phyloP scores from a whole-genome alignment of 2,797 vertebrate species.

The Malacoctenus gilli region DNA sequence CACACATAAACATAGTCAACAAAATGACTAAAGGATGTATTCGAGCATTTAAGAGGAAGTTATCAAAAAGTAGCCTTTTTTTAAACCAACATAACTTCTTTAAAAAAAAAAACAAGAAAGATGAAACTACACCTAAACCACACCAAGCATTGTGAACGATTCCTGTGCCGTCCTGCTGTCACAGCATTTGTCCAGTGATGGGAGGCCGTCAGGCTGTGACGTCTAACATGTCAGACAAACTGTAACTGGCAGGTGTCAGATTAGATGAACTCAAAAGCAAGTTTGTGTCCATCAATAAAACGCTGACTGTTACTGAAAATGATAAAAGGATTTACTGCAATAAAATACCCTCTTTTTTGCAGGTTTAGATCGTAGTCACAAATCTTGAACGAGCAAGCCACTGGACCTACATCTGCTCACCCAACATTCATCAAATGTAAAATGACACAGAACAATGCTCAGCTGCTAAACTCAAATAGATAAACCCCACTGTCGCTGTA shows the following conservation, averaged over 20 bases:
- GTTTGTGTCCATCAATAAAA: no score
- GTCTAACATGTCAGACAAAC: neutral
- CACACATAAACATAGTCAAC: no score
- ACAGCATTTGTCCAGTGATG: constrained; percentile 6
- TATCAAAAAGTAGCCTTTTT: no score
- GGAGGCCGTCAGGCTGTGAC: no score
- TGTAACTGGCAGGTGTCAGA: neutral
- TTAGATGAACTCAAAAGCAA: constrained; percentile 1
- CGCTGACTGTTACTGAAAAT: no score
- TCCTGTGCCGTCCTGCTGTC: constrained; percentile 7
- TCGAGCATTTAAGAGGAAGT: no score
- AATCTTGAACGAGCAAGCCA: constrained; percentile 22
- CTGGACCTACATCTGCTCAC: constrained; percentile 8
- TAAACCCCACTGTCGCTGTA: constrained; percentile 35
- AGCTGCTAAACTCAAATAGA: constrained; percentile 21
- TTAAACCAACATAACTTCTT: no score
- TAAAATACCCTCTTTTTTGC: neutral
- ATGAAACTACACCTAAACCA: neutral
- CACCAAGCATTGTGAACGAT: neutral
- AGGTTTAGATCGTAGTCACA: constrained; percentile 1
- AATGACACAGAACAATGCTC: constrained; percentile 33
- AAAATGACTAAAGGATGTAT: no score
- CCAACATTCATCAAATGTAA: constrained; percentile 13
- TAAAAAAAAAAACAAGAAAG: no score
- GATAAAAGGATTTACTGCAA: no score